These are phyloP conservation scores for Loripinus fragilis DNA, from an alignment of 2,888 invertebrate genomes.

Conservation along the genomic window DNA sequence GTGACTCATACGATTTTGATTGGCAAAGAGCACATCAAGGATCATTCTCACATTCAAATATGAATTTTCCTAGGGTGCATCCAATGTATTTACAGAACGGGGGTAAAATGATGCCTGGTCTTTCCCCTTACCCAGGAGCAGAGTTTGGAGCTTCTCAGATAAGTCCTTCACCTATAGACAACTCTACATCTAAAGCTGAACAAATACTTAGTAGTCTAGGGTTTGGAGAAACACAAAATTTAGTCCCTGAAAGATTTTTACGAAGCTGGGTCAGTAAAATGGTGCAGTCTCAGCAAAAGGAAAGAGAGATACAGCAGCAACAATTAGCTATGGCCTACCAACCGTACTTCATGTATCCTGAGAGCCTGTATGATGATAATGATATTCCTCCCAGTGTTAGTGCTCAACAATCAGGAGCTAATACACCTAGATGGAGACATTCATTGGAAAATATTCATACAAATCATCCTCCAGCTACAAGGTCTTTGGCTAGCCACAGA, in stretches of 20 bases:
- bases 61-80: background rate
- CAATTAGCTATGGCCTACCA: conserved; percentile 34
- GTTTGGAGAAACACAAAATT: conserved; percentile 70
- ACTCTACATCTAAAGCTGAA: conserved; percentile 58
- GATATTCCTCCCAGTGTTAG: conserved; percentile 58
- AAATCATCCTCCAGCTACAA: background rate
- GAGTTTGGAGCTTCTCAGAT: background rate
- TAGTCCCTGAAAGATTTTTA: conserved; percentile 78
- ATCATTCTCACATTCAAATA: background rate
- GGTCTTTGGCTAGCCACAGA: conserved; percentile 10
- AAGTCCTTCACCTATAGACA: background rate
- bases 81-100: conserved; percentile 5
- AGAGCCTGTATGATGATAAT: conserved; percentile 38
- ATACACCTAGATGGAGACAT: conserved; percentile 36
- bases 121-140: background rate
- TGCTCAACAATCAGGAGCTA: conserved; percentile 45
- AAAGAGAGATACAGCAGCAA: conserved; percentile 19
- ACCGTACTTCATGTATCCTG: background rate
- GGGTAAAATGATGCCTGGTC: background rate
- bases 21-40: background rate
- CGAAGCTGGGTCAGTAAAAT: conserved; percentile 77
- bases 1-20: conserved; percentile 11
- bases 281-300: conserved; percentile 56
- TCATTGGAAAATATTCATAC: conserved; percentile 41
- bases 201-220: conserved; percentile 75